Evolutionary conservation across 2,113 vertebrate genomes (phyloP).

Genomic region (Anoura caudifer): DNA sequence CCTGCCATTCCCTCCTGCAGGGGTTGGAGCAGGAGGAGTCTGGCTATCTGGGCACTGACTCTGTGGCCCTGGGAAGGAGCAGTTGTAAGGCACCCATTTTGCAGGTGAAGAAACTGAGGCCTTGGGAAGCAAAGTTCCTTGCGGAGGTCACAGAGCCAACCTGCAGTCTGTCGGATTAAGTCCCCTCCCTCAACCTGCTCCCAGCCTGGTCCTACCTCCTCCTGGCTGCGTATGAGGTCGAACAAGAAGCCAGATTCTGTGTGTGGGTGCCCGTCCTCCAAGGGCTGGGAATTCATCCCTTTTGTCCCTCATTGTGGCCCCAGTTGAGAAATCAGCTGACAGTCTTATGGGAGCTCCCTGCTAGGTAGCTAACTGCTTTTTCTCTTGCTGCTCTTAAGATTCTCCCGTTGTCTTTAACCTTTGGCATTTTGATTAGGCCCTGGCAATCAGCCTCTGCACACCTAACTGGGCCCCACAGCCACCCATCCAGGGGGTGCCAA

Average conservation of each 20-base stretch:
- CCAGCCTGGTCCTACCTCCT: background rate
- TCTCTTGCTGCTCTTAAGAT: background rate
- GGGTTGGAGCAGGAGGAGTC: background rate
- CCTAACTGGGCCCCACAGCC: background rate
- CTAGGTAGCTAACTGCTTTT: background rate
- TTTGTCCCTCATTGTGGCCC: background rate
- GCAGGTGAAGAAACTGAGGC: background rate
- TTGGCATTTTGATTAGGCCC: background rate
- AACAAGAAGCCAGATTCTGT: background rate
- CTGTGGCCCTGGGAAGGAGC: background rate
- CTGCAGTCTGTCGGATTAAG: background rate
- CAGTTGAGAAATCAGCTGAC: background rate
- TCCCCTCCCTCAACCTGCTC: background rate
- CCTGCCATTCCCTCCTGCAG: background rate
- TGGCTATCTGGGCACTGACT: background rate
- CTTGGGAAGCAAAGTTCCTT: background rate
- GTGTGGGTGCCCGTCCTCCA: background rate
- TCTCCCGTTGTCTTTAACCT: background rate
- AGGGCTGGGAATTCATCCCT: background rate
- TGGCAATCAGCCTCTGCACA: fast-evolving
- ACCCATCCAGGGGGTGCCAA: background rate
- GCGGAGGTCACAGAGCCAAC: background rate
- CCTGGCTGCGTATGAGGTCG: background rate
- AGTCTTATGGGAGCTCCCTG: background rate
- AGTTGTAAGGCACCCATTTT: background rate